Evolutionary conservation across 2,113 vertebrate species (phyloP).

Genomic region (Toxostoma redivivum): DNA sequence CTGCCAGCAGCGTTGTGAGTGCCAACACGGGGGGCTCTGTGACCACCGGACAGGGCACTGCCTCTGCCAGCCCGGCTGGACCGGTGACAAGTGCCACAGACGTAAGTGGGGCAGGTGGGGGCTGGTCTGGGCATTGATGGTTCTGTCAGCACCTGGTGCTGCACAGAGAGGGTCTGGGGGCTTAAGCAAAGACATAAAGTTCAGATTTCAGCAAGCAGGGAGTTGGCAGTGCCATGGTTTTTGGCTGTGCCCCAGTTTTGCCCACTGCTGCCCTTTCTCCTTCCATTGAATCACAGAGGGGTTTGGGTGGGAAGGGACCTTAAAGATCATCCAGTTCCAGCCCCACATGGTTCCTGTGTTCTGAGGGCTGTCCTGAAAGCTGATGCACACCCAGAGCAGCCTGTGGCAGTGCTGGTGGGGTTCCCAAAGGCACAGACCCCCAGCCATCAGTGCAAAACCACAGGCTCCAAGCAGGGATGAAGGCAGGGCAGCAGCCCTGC

Average conservation of each 20-base stretch:
- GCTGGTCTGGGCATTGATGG: fast-evolving
- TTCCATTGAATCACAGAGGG: neutral
- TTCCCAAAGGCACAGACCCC: neutral
- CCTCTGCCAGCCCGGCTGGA: constrained; percentile 82
- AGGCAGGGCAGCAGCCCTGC: neutral
- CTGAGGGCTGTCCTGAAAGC: neutral
- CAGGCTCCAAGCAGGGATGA: neutral
- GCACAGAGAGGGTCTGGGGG: neutral
- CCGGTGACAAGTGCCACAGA: constrained; percentile 75
- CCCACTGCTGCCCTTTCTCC: neutral
- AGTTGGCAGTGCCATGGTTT: fast-evolving
- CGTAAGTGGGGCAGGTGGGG: constrained; percentile 43
- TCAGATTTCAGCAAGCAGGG: neutral
- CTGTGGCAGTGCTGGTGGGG: neutral
- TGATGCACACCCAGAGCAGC: neutral
- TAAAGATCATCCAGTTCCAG: neutral
- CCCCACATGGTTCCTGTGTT: neutral
- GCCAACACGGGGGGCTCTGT: constrained; percentile 80
- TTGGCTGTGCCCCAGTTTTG: neutral
- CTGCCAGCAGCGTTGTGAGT: constrained; percentile 79
- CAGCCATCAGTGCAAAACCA: neutral
- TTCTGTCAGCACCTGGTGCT: neutral
- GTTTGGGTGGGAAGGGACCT: neutral
- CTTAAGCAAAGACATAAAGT: fast-evolving
- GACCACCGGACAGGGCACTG: constrained; percentile 75